A percentile compares a stretch with the other conserved stretches of the same genome.
phyloP scores from a whole-genome alignment of 2,888 invertebrate genomes.

The Hypomecis punctinalis region DNA sequence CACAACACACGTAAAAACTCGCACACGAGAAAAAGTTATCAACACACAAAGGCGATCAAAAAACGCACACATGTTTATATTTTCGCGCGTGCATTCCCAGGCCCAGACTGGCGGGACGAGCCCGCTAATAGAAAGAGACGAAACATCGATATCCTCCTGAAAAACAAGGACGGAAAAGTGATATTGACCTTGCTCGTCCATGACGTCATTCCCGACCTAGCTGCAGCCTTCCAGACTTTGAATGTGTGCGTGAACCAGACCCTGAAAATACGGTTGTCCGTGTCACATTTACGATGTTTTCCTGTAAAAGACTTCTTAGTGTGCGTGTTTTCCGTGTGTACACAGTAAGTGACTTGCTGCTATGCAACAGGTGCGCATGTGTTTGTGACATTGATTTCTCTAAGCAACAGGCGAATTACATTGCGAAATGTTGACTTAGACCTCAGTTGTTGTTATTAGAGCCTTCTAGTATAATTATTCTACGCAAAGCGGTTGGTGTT shows the following conservation, averaged over 20 bases:
- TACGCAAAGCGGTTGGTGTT: slow-evolving; percentile 13
- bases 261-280: slow-evolving; percentile 65
- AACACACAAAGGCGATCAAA: slow-evolving; percentile 7
- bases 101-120: slow-evolving; percentile 74
- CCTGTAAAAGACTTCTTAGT: slow-evolving; percentile 37
- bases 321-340: slow-evolving; percentile 45
- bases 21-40: background rate
- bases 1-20: slow-evolving; percentile 6
- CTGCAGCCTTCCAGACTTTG: slow-evolving; percentile 71
- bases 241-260: slow-evolving; percentile 79
- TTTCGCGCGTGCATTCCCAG: slow-evolving; percentile 63
- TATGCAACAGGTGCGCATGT: slow-evolving; percentile 70
- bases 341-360: slow-evolving; percentile 28
- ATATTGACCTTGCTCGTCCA: slow-evolving; percentile 81
- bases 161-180: slow-evolving; percentile 63
- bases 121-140: slow-evolving; percentile 60
- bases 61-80: slow-evolving; percentile 25
- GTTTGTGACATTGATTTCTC: slow-evolving; percentile 76
- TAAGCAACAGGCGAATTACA: slow-evolving; percentile 69
- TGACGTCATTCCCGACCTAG: slow-evolving; percentile 87
- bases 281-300: slow-evolving; percentile 26
- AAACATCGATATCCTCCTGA: slow-evolving; percentile 40
- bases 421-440: slow-evolving; percentile 39
- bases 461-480: slow-evolving; percentile 28
- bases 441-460: slow-evolving; percentile 32